Evolutionary conservation across 1,140 invertebrate genomes (phyloP), one percentile per base, ranked within the genome.

Genomic region (Thaumetopoea pityocampa): DNA sequence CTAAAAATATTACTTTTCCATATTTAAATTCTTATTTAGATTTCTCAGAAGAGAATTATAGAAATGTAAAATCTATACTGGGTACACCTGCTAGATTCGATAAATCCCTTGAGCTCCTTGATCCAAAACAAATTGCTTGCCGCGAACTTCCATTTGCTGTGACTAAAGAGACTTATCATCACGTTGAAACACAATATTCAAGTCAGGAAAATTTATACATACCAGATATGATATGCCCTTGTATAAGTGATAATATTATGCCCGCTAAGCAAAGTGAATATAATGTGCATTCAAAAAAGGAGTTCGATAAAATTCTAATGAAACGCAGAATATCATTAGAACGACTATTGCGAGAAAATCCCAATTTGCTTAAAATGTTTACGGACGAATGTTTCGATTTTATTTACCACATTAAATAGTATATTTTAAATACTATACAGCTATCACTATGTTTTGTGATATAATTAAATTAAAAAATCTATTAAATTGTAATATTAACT

Each of bases 381-480:
- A 69, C 68, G 6, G 74, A 79, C 30, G 77, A 77, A 59, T 48
- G 20, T 47, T 81, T 51, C 46, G 67, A 81, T 52, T 65, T 63
- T 54, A 41, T 56, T 34, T 40, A 33, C 8, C 28, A 15, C 28
- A 10, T 36, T 5, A 36, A 36, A 27, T 26, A 17, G 7, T 2
- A 5, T 4, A 10, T 0, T 7, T 16, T 4, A 4, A 2, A n/a
- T n/a, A n/a, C n/a, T n/a, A n/a, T n/a, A n/a, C n/a, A n/a, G n/a
- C n/a, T n/a, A n/a, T n/a, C n/a, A n/a, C n/a, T n/a, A n/a, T n/a
- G n/a, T n/a, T n/a, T n/a, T n/a, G n/a, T n/a, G n/a, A n/a, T n/a
- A n/a, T n/a, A n/a, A n/a, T n/a, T n/a, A n/a, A n/a, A n/a, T n/a
- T n/a, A n/a, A n/a, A n/a, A n/a, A n/a, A n/a, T n/a, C n/a, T n/a